Base-by-base conservation (phyloP, 2,797 vertebrate genomes). In the Poeciliopsis gracilis region DNA sequence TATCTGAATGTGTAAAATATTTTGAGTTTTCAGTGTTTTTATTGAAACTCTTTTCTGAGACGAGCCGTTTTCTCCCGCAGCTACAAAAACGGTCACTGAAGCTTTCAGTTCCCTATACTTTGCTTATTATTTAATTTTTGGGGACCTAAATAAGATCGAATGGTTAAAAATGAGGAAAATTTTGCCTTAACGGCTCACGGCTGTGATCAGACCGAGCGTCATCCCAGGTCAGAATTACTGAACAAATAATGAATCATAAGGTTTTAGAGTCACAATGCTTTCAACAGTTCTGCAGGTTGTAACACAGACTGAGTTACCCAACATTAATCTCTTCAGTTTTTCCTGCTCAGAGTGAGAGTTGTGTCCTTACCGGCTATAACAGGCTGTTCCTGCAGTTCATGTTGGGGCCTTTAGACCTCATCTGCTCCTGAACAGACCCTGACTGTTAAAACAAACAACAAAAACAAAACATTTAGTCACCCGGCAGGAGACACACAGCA, bases 341-440 rank as follows among this genome's bases (percentile, higher is more conserved):
- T 55, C 12, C 25, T n/a, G 16, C 18, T n/a, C 9, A 55, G 53
- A n/a, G 47, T 45, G 63, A 75, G 63, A 45, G 66, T 72, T 75
- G 82, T 77, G 72, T 84, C 55, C 25, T 82, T 84, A 84, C 82
- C 78, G 38, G 93, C 96, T 97, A 97, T 92, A 97, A 96, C 51
- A 96, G 93, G 91, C 83, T 96, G 92, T 94, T 97, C 92, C 97
- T 96, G 51, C 94, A 95, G 78, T 97, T 95, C 90, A 95, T 95
- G 67, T 95, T 96, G 0, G 93, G 93, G 0, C 96, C 96, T 94
- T 97, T 98, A 47, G 96, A 97, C 82, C 97, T 95, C 97, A 98
- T 98, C 90, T 97, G 96, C 89, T 98, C 97, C 92, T 98, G 97
- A 25, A 98, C 95, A 0, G 96, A 94, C 0, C 97, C 96, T 0